Percentiles rank a stretch among this genome's conserved stretches.
Evolutionary conservation across 2,113 vertebrate genomes (phyloP).

Genomic region (Tachysurus fulvidraco): DNA sequence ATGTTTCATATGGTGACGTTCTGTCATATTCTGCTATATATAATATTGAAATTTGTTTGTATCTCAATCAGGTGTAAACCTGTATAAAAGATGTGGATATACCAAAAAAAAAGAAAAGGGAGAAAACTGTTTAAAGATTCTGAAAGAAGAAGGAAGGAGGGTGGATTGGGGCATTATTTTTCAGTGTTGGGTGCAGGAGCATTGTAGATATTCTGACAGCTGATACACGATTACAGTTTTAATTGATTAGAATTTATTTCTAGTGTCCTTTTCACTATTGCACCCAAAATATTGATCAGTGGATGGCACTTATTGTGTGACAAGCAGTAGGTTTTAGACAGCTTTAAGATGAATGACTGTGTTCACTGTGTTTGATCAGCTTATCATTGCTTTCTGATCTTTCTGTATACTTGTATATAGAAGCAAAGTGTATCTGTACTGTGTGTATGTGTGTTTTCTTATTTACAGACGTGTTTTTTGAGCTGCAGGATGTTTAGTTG

Average conservation of each 20-base stretch:
- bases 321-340: neutral
- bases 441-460: neutral
- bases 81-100: no score
- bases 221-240: neutral
- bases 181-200: no score
- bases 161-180: no score
- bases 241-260: neutral
- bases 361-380: neutral
- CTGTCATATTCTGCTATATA: neutral
- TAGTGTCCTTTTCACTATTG: neutral
- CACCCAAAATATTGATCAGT: neutral
- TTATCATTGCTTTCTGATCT: neutral
- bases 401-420: neutral
- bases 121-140: no score
- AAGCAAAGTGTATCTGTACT: no score
- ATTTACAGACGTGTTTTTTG: conserved; percentile 16
- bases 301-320: neutral
- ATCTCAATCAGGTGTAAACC: neutral
- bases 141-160: neutral
- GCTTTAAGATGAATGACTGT: neutral
- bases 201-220: no score
- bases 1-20: neutral
- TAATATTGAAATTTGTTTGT: neutral
- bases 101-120: no score
- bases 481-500: conserved; percentile 73